Evolutionary conservation across 2,888 invertebrate genomes (phyloP).

Genomic region (Conus canariensis): DNA sequence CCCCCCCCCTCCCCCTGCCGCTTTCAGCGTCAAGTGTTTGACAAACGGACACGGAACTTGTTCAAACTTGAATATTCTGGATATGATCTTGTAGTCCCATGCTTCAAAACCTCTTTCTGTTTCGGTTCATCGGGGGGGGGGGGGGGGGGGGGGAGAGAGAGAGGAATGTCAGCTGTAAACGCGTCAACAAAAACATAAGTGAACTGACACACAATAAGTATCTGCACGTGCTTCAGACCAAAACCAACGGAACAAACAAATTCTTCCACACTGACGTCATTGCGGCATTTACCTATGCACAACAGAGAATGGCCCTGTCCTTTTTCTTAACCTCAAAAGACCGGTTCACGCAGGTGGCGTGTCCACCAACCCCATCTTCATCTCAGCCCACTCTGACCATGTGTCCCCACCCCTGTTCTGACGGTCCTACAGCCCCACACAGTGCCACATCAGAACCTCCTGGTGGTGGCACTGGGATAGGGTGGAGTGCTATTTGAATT

Average conservation of each 20-base stretch:
- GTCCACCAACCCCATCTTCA: too few relatives aligned
- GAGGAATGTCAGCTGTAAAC: conserved; percentile 37
- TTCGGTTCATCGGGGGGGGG: background rate
- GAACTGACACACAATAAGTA: background rate
- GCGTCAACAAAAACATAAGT: conserved; percentile 19
- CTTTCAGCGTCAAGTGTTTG: background rate
- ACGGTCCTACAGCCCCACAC: too few relatives aligned
- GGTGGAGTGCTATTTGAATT: too few relatives aligned
- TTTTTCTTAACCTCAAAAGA: conserved; percentile 28
- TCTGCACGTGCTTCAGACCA: background rate
- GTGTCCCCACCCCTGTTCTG: too few relatives aligned
- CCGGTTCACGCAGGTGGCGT: background rate
- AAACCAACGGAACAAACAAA: conserved; percentile 7
- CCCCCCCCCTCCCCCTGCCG: too few relatives aligned
- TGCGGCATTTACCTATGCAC: conserved; percentile 2
- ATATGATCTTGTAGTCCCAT: conserved; percentile 19
- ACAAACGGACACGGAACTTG: conserved; percentile 41
- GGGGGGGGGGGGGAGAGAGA: too few relatives aligned
- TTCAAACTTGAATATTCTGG: conserved; percentile 46
- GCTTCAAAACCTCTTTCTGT: conserved; percentile 41
- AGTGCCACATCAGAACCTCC: too few relatives aligned
- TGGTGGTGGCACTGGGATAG: too few relatives aligned
- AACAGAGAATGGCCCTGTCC: background rate
- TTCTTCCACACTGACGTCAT: background rate
- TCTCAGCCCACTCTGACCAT: too few relatives aligned